These are phyloP conservation scores for Drosophila subpulchrella DNA, from an alignment of 1,140 invertebrate species.

Conservation along the genomic window DNA sequence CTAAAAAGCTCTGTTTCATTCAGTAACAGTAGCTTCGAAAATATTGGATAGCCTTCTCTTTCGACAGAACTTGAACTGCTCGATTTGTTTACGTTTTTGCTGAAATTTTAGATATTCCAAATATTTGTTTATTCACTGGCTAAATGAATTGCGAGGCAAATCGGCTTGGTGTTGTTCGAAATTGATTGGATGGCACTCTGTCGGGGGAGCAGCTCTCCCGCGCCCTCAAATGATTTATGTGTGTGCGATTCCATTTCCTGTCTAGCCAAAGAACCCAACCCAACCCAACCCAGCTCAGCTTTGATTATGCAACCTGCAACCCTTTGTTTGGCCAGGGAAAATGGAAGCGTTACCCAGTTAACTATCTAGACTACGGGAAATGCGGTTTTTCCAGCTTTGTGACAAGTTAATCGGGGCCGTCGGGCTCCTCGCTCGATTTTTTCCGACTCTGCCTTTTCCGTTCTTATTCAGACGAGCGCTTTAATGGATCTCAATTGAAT, in stretches of 20 bases:
- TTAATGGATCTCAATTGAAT: constrained; percentile 82
- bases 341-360: constrained; percentile 65
- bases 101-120: constrained; percentile 26
- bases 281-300: constrained; percentile 57
- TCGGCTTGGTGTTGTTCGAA: constrained; percentile 14
- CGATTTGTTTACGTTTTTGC: constrained; percentile 35
- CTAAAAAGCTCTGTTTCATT: constrained; percentile 25
- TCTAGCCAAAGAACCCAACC: constrained; percentile 55
- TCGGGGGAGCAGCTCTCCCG: neutral
- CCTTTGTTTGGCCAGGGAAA: constrained; percentile 54
- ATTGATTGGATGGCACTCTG: constrained; percentile 28
- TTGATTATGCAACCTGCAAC: constrained; percentile 65
- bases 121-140: constrained; percentile 52
- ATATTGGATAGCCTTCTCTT: constrained; percentile 5
- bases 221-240: constrained; percentile 1
- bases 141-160: constrained; percentile 23
- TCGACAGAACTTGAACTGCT: constrained; percentile 3
- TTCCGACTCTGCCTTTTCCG: constrained; percentile 25
- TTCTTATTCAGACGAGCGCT: constrained; percentile 45
- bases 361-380: constrained; percentile 48
- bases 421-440: constrained; percentile 18
- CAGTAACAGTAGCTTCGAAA: constrained; percentile 9
- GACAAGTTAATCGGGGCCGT: constrained; percentile 52
- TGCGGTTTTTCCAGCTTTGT: constrained; percentile 45
- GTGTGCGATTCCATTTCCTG: constrained; percentile 67